phyloP scores from a whole-genome alignment of 2,113 vertebrate species.

The Anguilla japonica region DNA sequence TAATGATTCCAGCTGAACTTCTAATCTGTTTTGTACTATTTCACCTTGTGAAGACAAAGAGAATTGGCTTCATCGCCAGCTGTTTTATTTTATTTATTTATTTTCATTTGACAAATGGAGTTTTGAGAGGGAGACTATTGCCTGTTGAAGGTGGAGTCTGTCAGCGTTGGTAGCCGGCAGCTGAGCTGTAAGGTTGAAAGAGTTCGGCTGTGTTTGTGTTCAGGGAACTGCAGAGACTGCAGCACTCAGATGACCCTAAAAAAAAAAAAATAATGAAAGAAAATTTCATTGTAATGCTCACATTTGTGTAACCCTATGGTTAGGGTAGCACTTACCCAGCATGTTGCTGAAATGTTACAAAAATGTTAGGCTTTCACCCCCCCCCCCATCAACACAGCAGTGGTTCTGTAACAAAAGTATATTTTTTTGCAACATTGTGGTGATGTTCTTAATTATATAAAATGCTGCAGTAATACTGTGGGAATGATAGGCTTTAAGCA shows the following conservation, averaged over 20 bases:
- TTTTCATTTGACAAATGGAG: background rate
- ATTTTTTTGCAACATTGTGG: too few species aligned
- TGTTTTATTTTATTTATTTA: background rate
- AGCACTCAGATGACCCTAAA: background rate
- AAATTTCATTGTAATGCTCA: background rate
- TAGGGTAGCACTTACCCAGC: background rate
- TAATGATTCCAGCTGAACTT: background rate
- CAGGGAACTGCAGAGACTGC: background rate
- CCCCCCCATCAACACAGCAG: slow-evolving; percentile 3
- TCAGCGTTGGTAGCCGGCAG: background rate
- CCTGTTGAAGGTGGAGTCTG: background rate
- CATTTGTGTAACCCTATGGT: background rate
- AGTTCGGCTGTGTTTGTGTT: background rate
- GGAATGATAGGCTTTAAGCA: background rate
- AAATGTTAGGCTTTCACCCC: slow-evolving; percentile 9
- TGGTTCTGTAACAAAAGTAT: too few species aligned
- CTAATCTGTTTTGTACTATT: background rate
- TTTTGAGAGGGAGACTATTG: background rate
- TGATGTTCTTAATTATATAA: too few species aligned
- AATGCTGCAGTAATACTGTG: background rate
- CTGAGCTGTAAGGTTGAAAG: background rate
- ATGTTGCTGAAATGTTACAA: slow-evolving; percentile 5
- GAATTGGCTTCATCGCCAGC: background rate
- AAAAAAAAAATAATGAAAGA: background rate
- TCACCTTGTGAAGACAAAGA: background rate